Percentiles rank a stretch among this genome's conserved stretches.
phyloP scores from a whole-genome alignment of 2,888 invertebrate species.

The Dioctria rufipes region DNA sequence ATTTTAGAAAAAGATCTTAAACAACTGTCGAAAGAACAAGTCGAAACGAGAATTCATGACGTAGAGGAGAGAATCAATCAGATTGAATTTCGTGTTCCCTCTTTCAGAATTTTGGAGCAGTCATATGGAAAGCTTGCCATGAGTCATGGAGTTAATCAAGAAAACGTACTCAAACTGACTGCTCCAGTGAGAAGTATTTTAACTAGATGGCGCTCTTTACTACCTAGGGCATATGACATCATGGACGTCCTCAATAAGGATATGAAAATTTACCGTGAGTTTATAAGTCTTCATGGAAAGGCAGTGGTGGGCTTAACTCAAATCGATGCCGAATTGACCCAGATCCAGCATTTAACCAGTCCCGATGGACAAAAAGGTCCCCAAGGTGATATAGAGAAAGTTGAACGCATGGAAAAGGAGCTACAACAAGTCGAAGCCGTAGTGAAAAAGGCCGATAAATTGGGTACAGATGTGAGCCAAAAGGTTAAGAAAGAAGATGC shows the following conservation, averaged over 20 bases:
- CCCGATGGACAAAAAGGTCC: slow-evolving; percentile 66
- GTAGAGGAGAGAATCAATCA: slow-evolving; percentile 74
- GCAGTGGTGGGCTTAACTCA: slow-evolving; percentile 81
- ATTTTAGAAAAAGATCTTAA: slow-evolving; percentile 76
- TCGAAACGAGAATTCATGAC: slow-evolving; percentile 74
- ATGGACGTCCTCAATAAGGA: slow-evolving; percentile 75
- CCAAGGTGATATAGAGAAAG: slow-evolving; percentile 63
- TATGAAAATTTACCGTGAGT: slow-evolving; percentile 77
- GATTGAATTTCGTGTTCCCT: slow-evolving; percentile 74
- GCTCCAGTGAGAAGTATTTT: slow-evolving; percentile 75
- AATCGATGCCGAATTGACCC: slow-evolving; percentile 81
- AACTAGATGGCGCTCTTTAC: slow-evolving; percentile 78
- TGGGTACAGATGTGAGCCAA: slow-evolving; percentile 76
- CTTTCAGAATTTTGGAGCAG: slow-evolving; percentile 78
- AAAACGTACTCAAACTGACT: slow-evolving; percentile 78
- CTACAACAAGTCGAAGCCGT: slow-evolving; percentile 73
- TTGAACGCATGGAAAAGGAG: slow-evolving; percentile 74
- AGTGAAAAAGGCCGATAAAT: slow-evolving; percentile 75
- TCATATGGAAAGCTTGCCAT: slow-evolving; percentile 80
- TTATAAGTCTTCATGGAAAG: slow-evolving; percentile 80
- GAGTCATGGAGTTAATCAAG: slow-evolving; percentile 79
- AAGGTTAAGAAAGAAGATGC: slow-evolving; percentile 75
- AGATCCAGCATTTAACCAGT: slow-evolving; percentile 77
- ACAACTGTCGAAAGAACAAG: slow-evolving; percentile 74
- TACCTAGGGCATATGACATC: slow-evolving; percentile 75